Conservation (phyloP, 2,113 vertebrate genomes). For the Coregonus clupeaformis region DNA sequence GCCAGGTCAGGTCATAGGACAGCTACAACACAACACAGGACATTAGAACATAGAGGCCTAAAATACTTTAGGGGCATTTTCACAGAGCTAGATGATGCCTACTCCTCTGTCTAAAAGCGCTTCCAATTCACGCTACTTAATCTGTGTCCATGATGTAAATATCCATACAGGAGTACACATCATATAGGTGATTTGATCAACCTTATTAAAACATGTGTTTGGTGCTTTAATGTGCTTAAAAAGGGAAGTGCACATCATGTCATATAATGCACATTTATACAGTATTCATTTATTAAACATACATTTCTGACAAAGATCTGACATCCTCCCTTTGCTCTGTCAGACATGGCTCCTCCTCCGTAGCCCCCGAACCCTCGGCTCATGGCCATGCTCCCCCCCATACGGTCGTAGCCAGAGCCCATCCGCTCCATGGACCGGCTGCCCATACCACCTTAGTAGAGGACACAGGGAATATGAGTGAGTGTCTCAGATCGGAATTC, state of each 20-base stretch:
- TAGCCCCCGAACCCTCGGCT: conserved; percentile 85
- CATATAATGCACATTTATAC: not conserved
- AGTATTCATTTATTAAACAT: conserved; percentile 53
- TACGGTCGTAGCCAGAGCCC: conserved; percentile 87
- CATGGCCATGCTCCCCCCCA: conserved; percentile 89
- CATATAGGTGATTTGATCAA: no score
- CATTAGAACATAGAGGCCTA: no score
- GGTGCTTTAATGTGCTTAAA: no score
- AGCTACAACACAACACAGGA: conserved; percentile 80
- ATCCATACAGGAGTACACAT: no score
- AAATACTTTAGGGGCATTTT: no score
- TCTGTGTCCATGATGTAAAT: no score
- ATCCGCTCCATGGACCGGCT: conserved; percentile 90
- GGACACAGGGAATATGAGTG: not conserved
- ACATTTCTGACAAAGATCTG: conserved; percentile 99
- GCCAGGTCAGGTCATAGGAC: conserved; percentile 97
- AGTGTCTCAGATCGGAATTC: conserved; percentile 69
- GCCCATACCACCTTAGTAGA: conserved; percentile 81
- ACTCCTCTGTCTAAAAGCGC: no score
- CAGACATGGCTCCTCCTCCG: conserved; percentile 75
- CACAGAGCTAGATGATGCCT: no score
- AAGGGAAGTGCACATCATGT: no score
- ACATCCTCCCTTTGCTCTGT: conserved; percentile 90
- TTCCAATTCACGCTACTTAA: no score
- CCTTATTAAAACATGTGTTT: no score